Conservation (phyloP, 2,113 vertebrate species). For the Actinemys pallida region DNA sequence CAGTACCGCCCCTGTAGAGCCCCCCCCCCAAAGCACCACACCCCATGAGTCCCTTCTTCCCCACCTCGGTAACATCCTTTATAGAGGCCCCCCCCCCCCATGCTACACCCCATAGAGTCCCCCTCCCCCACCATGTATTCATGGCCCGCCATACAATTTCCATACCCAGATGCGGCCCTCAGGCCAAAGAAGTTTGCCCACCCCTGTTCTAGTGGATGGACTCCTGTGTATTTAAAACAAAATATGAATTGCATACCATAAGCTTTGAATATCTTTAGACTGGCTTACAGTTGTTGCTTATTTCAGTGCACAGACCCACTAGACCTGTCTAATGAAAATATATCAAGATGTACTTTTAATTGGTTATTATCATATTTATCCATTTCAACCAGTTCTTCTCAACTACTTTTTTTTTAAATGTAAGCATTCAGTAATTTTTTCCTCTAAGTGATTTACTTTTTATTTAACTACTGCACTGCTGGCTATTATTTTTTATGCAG, state of each 20-base stretch:
- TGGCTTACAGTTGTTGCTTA: not conserved
- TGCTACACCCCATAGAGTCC: no score
- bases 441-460: not conserved
- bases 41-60: no score
- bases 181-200: no score
- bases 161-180: no score
- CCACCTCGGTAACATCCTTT: no score
- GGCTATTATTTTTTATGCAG: not conserved
- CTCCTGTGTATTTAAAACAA: not conserved
- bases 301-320: not conserved
- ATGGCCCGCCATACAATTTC: no score
- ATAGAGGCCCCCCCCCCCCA: no score
- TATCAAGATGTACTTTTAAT: not conserved
- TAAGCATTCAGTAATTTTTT: not conserved
- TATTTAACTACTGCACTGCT: not conserved
- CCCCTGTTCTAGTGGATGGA: not conserved
- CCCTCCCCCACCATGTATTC: no score
- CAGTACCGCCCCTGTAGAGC: no score
- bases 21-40: no score
- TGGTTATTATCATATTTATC: accelerated
- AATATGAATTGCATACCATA: not conserved
- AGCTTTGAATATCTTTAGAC: not conserved
- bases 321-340: not conserved
- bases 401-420: not conserved
- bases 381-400: not conserved